A percentile compares a stretch with the other conserved stretches of the same genome.
Conservation (phyloP, 2,113 vertebrate genomes). For the Deroptyus accipitrinus region DNA sequence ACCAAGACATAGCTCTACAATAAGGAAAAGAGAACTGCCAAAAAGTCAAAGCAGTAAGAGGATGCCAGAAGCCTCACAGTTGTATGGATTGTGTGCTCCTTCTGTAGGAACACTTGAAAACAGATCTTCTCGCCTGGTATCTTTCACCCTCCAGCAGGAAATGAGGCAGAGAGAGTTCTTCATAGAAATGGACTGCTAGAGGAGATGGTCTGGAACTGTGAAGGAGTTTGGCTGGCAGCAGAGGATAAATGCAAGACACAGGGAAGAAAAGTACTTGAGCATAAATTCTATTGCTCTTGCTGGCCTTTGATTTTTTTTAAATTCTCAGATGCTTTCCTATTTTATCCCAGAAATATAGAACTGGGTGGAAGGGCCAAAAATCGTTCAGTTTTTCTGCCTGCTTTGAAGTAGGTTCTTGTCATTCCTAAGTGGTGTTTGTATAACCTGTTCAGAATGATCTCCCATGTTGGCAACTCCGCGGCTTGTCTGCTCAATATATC, state of each 20-base stretch:
- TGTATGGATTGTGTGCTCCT: background rate
- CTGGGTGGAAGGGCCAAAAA: background rate
- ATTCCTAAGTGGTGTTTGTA: background rate
- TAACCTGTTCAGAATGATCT: background rate
- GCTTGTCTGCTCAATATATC: background rate
- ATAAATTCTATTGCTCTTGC: background rate
- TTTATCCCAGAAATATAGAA: background rate
- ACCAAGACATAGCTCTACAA: background rate
- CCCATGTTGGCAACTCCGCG: background rate
- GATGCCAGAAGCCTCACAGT: background rate
- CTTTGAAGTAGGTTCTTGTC: background rate
- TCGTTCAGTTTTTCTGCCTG: background rate
- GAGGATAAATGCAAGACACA: background rate
- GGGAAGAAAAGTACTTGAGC: background rate
- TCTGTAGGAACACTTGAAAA: background rate
- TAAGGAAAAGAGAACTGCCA: background rate
- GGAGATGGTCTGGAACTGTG: background rate
- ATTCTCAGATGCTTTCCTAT: background rate
- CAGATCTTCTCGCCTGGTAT: background rate
- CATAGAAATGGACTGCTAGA: background rate
- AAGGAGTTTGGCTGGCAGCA: background rate
- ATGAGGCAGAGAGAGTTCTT: background rate
- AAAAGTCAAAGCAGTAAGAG: background rate
- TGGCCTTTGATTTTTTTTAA: background rate
- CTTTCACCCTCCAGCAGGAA: background rate